Evolutionary conservation across 2,888 invertebrate species (phyloP).

Genomic region (Harpagoxenus sublaevis): DNA sequence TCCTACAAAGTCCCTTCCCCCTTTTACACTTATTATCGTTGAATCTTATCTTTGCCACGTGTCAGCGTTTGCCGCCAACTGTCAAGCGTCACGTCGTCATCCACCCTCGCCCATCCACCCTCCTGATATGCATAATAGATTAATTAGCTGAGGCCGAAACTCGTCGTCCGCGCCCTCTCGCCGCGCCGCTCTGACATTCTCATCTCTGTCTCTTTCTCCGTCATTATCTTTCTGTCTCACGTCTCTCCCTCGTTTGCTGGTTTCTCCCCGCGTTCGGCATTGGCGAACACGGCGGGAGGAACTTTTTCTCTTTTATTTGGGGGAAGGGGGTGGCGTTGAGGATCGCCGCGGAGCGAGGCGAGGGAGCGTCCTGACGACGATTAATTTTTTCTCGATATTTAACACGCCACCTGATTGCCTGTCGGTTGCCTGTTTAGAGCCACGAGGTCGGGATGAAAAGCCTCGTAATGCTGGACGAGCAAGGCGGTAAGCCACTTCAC

Average conservation of each 20-base stretch:
- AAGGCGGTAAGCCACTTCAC: conserved; percentile 97
- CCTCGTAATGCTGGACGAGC: conserved; percentile 99
- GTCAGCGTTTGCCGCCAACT: neutral
- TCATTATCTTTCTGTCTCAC: conserved; percentile 33
- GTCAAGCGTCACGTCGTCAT: conserved; percentile 12
- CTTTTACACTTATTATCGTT: conserved; percentile 5
- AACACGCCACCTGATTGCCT: conserved; percentile 82
- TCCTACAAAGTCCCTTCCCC: neutral
- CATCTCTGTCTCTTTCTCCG: conserved; percentile 23
- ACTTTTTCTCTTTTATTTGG: neutral
- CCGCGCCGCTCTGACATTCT: conserved; percentile 74
- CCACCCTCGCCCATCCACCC: conserved; percentile 8
- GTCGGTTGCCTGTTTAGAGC: conserved; percentile 94
- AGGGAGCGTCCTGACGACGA: conserved; percentile 74
- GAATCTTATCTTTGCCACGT: neutral
- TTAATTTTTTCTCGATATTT: conserved; percentile 76
- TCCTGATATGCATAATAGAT: conserved; percentile 56
- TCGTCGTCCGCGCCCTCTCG: conserved; percentile 79
- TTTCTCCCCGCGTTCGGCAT: conserved; percentile 4
- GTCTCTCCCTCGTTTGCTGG: conserved; percentile 22
- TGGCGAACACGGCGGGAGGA: neutral
- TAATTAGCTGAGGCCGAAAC: conserved; percentile 64
- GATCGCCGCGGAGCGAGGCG: conserved; percentile 67
- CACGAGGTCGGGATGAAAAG: conserved; percentile 99
- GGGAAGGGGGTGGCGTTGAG: neutral